These are phyloP conservation scores for Diaphora mendica DNA, from an alignment of 2,888 invertebrate genomes.

Conservation along the genomic window DNA sequence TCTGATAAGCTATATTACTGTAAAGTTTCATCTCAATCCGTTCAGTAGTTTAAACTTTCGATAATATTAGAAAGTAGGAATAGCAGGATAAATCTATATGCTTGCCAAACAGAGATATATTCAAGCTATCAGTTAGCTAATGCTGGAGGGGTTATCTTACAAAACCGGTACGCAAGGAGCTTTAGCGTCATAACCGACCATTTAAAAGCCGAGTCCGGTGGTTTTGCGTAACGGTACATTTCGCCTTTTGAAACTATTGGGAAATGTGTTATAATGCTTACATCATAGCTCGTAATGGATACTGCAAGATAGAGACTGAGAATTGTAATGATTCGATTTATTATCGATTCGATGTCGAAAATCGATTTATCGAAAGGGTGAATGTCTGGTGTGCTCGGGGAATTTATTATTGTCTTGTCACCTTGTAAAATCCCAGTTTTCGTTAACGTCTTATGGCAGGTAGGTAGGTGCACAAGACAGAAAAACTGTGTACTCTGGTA, in stretches of 20 bases:
- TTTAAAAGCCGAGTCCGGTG: slow-evolving; percentile 22
- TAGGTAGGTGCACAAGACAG: background rate
- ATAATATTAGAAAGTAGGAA: too few relatives aligned
- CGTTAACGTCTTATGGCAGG: too few relatives aligned
- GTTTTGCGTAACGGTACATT: slow-evolving; percentile 42
- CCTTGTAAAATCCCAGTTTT: background rate
- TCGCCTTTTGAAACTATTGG: background rate
- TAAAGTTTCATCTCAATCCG: too few relatives aligned
- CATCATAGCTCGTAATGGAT: background rate
- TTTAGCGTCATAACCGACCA: slow-evolving; percentile 23
- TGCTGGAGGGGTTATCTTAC: slow-evolving; percentile 1
- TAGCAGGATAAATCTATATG: too few relatives aligned
- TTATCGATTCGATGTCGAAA: background rate
- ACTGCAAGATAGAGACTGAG: background rate
- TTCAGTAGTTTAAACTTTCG: too few relatives aligned
- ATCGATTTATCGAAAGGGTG: background rate
- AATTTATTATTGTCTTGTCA: background rate
- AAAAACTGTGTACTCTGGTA: background rate
- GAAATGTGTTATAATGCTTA: slow-evolving; percentile 2
- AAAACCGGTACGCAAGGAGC: slow-evolving; percentile 37
- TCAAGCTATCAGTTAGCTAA: slow-evolving; percentile 6
- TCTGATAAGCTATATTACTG: too few relatives aligned
- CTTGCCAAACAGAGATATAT: background rate
- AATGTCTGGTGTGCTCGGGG: background rate
- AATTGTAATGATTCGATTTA: background rate